A percentile compares a stretch with the other conserved stretches of the same genome.
phyloP scores from a whole-genome alignment of 2,888 invertebrate species.

The Diaprepes abbreviatus region DNA sequence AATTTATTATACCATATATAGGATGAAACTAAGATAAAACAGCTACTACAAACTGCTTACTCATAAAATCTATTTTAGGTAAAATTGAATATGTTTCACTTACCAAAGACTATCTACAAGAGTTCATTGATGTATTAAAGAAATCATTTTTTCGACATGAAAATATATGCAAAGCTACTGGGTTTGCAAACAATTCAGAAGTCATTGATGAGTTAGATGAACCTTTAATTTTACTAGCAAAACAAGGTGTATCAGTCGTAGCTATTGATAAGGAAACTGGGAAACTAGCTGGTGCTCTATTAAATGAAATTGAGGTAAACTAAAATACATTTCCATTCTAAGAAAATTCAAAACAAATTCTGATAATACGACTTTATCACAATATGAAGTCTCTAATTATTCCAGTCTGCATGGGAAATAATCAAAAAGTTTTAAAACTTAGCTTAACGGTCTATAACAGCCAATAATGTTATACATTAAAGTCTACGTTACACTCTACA shows the following conservation, averaged over 20 bases:
- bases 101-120: slow-evolving; percentile 71
- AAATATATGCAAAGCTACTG: slow-evolving; percentile 72
- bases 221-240: slow-evolving; percentile 72
- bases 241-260: slow-evolving; percentile 77
- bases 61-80: no score
- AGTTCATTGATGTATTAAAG: slow-evolving; percentile 73
- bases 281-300: slow-evolving; percentile 73
- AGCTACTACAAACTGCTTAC: no score
- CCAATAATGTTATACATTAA: no score
- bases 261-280: slow-evolving; percentile 71
- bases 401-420: no score
- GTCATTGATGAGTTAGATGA: slow-evolving; percentile 75
- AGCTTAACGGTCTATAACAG: no score
- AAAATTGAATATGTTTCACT: slow-evolving; percentile 48
- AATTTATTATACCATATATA: no score
- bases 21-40: no score
- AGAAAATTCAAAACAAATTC: no score
- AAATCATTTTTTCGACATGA: slow-evolving; percentile 75
- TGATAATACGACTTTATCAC: neutral
- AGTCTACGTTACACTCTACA: no score
- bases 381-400: no score
- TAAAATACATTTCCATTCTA: no score
- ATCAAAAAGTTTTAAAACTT: no score
- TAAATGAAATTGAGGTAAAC: slow-evolving; percentile 79
- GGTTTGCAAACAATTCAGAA: slow-evolving; percentile 72